A percentile compares a stretch with the other conserved stretches of the same genome.
Conservation (phyloP, 2,797 vertebrate species). For the Threskiornis aethiopicus region DNA sequence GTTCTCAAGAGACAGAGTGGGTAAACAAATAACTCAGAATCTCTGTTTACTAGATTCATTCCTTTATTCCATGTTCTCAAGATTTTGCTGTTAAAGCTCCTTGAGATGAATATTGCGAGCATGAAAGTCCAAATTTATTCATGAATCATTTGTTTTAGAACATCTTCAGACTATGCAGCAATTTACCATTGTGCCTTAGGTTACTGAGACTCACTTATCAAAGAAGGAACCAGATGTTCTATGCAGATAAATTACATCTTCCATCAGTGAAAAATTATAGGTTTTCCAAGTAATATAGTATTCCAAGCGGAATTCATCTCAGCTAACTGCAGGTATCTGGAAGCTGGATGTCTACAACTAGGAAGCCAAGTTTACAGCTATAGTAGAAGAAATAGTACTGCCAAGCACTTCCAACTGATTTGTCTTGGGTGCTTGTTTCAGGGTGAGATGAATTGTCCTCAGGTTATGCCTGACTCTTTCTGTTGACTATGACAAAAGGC, state of each 20-base stretch:
- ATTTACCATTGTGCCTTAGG: background rate
- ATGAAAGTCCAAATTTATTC: background rate
- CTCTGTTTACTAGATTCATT: background rate
- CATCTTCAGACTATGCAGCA: background rate
- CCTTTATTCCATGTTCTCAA: background rate
- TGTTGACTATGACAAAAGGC: background rate
- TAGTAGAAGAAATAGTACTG: background rate
- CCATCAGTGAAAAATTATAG: background rate
- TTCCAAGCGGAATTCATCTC: background rate
- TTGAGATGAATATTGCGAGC: background rate
- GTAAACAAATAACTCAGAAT: background rate
- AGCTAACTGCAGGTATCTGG: background rate
- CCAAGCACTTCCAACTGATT: background rate
- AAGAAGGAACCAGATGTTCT: background rate
- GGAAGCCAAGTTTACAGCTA: background rate
- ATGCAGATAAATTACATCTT: background rate
- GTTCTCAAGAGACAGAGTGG: background rate
- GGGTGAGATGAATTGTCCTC: background rate
- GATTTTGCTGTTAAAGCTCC: background rate
- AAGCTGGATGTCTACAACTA: background rate
- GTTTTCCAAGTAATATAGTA: background rate
- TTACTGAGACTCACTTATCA: background rate
- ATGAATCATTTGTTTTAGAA: background rate
- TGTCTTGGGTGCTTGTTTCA: background rate
- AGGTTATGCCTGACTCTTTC: background rate